Base-by-base conservation (phyloP, 2,113 vertebrate genomes). In the Ariopsis seemanni region DNA sequence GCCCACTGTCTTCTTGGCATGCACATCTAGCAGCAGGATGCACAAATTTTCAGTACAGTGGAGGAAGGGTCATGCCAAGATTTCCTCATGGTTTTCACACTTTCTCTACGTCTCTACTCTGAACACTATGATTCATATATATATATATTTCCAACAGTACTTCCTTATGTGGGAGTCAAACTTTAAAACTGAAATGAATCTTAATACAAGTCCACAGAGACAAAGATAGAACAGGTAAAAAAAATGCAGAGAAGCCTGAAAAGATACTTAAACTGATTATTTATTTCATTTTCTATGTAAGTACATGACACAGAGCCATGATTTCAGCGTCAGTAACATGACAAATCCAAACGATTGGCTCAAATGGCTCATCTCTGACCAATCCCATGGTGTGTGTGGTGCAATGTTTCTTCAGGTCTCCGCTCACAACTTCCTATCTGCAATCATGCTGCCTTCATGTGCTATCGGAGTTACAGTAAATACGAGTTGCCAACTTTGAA, bases 91-190 rank as follows among this genome's bases (percentile, higher is more conserved):
- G 82, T 85, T 90, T 87, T 84, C 83, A 85, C 83, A 87, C 85
- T 82, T 81, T 63, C 48, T 63, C 80, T 89, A 62, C 52, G 78
- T 67, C 71, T 84, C 62, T 81, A 65, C 86, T 90, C 83, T 15
- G 48, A 87, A 80, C 81, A 14, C 53, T 87, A 65, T 89, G 90
- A 91, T 90, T 90, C 89, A n/a, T n/a, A n/a, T n/a, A 90, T 87
- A 82, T 88, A 84, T 82, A 89, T 89, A 42, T 89, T 89, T 72
- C 85, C 82, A 81, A 50, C 62, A 53, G 25, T 52, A 50, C 57
- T 65, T 88, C 71, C 85, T 34, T 86, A 85, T 86, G 88, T 89
- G 71, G 88, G 89, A 87, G 87, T 90, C 85, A 65, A 88, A 86
- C 77, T 88, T 87, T 88, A 53, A 69, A 89, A 85, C 72, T 55